Percentiles rank a stretch among this genome's conserved stretches.
These are phyloP conservation scores for Antedon mediterranea DNA, from an alignment of 53 echinoderm and acorn worm genomes.

Conservation along the genomic window DNA sequence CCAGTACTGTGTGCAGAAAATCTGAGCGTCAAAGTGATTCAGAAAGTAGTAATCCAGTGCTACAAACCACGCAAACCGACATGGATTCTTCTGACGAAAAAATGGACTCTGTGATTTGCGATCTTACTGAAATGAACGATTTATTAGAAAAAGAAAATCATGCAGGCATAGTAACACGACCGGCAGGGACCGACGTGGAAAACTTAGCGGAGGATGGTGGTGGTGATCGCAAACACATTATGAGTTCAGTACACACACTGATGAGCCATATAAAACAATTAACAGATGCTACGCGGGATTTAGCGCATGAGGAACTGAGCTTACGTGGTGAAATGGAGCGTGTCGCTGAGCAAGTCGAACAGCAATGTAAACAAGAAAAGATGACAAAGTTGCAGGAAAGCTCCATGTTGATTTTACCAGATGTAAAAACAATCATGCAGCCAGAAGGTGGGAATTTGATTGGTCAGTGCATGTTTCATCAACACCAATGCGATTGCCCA, in stretches of 20 bases:
- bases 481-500: background rate
- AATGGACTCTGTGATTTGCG: background rate
- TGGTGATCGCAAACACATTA: constrained; percentile 2
- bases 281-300: constrained; percentile 20
- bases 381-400: background rate
- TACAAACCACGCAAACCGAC: background rate
- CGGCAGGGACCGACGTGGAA: background rate
- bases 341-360: constrained; percentile 31
- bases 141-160: background rate
- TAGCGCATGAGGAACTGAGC: constrained; percentile 28
- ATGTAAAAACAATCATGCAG: background rate
- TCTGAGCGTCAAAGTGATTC: background rate
- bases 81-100: background rate
- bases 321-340: constrained; percentile 29
- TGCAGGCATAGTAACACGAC: background rate
- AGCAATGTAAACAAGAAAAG: background rate
- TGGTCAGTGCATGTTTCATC: background rate
- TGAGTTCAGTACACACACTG: constrained; percentile 26
- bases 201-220: background rate
- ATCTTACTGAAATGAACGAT: background rate
- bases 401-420: background rate
- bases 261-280: constrained; percentile 32
- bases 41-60: background rate
- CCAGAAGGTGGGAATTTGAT: constrained; percentile 1
- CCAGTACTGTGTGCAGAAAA: background rate